These are phyloP conservation scores for Ictidomys tridecemlineatus DNA, from an alignment of 2,113 vertebrate species.

Conservation along the genomic window DNA sequence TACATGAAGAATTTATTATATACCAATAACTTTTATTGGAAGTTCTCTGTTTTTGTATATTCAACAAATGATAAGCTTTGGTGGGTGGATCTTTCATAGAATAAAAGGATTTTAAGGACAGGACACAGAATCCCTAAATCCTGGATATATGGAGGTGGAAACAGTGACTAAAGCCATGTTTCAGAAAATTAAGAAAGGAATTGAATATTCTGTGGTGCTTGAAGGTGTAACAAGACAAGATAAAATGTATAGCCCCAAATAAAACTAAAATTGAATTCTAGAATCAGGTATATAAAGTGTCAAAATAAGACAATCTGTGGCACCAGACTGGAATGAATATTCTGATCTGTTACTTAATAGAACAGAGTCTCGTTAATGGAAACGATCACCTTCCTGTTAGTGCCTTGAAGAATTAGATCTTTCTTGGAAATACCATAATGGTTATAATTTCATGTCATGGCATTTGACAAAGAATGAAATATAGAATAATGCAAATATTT, in stretches of 20 bases:
- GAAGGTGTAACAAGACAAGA: neutral
- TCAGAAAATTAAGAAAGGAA: neutral
- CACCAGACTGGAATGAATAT: neutral
- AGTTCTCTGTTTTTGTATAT: neutral
- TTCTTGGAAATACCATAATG: neutral
- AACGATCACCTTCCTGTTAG: neutral
- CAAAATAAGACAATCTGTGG: neutral
- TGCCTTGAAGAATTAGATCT: neutral
- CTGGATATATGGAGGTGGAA: fast-evolving
- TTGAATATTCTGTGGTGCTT: neutral
- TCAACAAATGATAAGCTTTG: neutral
- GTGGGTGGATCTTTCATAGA: neutral
- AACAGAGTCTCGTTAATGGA: neutral
- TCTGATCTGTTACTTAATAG: neutral
- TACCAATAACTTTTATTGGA: neutral
- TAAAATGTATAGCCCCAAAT: neutral
- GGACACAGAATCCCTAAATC: neutral
- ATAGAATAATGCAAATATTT: neutral
- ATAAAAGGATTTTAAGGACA: neutral
- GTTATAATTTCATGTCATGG: neutral
- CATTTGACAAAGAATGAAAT: neutral
- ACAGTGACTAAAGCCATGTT: neutral
- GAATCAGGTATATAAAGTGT: neutral
- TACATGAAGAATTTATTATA: neutral
- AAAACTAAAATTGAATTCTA: neutral